Evolutionary conservation across 1,140 invertebrate species (phyloP).

Genomic region (Neotoxoptera formosana): DNA sequence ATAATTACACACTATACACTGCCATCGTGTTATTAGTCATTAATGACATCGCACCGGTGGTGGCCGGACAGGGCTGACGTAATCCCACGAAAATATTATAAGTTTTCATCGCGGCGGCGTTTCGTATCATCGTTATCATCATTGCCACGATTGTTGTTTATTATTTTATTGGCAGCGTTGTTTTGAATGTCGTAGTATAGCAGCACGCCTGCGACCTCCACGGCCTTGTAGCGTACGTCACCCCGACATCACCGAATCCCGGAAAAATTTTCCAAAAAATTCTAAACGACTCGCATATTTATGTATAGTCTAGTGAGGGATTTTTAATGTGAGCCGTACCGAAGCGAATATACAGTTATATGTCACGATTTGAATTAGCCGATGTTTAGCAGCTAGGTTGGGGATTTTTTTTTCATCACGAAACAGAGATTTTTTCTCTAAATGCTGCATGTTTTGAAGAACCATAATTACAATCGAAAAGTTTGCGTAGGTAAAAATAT

Average conservation of each 20-base stretch:
- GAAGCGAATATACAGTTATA: no score
- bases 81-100: background rate
- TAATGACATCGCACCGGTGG: background rate
- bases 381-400: background rate
- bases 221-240: background rate
- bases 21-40: background rate
- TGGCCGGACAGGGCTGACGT: background rate
- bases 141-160: background rate
- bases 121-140: background rate
- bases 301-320: background rate
- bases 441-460: background rate
- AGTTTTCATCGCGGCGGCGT: background rate
- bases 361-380: background rate
- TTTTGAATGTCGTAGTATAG: background rate
- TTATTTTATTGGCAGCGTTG: background rate
- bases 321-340: no score
- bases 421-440: no score
- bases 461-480: background rate
- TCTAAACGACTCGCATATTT: background rate
- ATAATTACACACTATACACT: slow-evolving; percentile 1
- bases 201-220: background rate
- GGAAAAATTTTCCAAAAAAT: background rate
- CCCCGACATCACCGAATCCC: background rate
- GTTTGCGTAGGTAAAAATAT: background rate
- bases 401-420: background rate